These are phyloP conservation scores for Leucopternis melanops DNA, from an alignment of 2,113 vertebrate genomes.

Conservation along the genomic window DNA sequence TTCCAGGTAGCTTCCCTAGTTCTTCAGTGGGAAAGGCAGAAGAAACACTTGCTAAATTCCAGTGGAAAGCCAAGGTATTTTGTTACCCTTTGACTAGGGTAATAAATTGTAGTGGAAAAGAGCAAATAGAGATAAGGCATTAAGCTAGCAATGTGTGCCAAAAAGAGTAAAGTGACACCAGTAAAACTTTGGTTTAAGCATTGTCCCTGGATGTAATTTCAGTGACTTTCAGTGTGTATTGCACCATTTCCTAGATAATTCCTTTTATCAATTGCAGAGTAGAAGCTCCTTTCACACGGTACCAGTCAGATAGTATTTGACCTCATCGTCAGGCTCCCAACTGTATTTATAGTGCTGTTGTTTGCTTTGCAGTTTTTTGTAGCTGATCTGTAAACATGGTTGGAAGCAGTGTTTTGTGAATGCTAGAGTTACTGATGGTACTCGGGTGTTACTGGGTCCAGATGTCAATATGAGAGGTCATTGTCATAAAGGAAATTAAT, in stretches of 20 bases:
- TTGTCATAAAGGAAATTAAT: not conserved
- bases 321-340: not conserved
- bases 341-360: not conserved
- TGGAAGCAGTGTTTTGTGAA: not conserved
- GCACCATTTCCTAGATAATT: not conserved
- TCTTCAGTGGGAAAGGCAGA: not conserved
- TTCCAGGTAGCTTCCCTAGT: not conserved
- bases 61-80: not conserved
- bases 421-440: not conserved
- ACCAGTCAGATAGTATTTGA: not conserved
- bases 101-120: not conserved
- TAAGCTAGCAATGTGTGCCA: not conserved
- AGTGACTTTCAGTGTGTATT: not conserved
- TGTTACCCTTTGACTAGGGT: not conserved
- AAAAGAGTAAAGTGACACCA: not conserved
- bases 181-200: not conserved
- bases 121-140: not conserved
- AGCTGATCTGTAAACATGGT: not conserved
- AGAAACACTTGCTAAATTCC: not conserved
- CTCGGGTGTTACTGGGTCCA: not conserved
- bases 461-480: not conserved
- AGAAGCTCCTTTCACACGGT: not conserved
- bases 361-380: not conserved
- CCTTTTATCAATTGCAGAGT: not conserved
- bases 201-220: not conserved